Evolutionary conservation across 1,140 invertebrate species (phyloP).

Genomic region (Mycetomoellerius zeteki): DNA sequence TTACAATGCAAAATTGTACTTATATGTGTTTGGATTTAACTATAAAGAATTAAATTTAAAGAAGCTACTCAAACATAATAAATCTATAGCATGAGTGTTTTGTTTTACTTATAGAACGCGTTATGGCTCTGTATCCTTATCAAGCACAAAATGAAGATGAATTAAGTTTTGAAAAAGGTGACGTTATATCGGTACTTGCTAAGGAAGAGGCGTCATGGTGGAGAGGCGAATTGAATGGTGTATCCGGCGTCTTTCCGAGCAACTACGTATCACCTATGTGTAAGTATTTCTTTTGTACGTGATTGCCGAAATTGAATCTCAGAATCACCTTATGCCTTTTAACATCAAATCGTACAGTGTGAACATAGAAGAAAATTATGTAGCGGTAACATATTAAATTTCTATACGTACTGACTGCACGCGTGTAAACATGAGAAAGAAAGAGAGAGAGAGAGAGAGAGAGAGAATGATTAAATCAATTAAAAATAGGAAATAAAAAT

Average conservation of each 20-base stretch:
- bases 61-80: neutral
- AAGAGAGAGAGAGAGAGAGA: neutral
- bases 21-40: neutral
- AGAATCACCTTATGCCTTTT: neutral
- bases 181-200: slow-evolving; percentile 96
- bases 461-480: slow-evolving; percentile 7
- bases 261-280: slow-evolving; percentile 94
- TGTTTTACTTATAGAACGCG: slow-evolving; percentile 91
- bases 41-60: neutral
- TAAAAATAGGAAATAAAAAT: neutral
- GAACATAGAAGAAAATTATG: slow-evolving; percentile 7
- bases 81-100: neutral
- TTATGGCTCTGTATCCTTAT: slow-evolving; percentile 97
- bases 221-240: slow-evolving; percentile 96
- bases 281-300: slow-evolving; percentile 85
- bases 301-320: slow-evolving; percentile 16
- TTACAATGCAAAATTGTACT: neutral
- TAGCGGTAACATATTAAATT: slow-evolving; percentile 44
- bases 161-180: slow-evolving; percentile 97
- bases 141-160: slow-evolving; percentile 97
- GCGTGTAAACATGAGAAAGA: neutral
- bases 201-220: slow-evolving; percentile 98
- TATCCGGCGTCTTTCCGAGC: slow-evolving; percentile 96
- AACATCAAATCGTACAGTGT: slow-evolving; percentile 23
- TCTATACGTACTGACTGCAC: neutral